Conservation (phyloP, 2,113 vertebrate species). For the Platysternon megacephalum region DNA sequence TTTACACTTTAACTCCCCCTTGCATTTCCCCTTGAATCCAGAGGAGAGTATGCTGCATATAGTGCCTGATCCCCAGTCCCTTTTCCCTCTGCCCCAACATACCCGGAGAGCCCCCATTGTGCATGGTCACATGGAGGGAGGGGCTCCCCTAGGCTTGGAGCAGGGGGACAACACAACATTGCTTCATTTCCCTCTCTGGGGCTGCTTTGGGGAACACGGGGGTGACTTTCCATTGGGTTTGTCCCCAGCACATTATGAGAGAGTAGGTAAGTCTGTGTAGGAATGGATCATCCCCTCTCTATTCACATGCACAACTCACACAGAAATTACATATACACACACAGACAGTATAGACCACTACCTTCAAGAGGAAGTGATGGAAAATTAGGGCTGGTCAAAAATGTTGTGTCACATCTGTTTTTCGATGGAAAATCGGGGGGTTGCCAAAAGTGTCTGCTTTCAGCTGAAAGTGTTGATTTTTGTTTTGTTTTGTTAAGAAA, state of each 20-base stretch:
- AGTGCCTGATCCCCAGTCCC: no score
- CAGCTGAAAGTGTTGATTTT: neutral
- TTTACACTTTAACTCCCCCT: neutral
- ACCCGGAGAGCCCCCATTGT: accelerated
- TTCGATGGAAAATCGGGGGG: neutral
- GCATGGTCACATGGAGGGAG: accelerated
- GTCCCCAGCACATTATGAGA: neutral
- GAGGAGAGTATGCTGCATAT: neutral
- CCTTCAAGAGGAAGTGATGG: neutral
- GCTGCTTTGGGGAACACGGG: neutral
- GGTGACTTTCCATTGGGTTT: neutral
- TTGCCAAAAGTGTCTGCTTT: neutral
- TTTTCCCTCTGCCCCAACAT: neutral
- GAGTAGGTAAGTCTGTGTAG: neutral
- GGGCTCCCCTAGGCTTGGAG: neutral
- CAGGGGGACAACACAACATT: accelerated
- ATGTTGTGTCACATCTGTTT: neutral
- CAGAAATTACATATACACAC: neutral
- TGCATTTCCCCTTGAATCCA: neutral
- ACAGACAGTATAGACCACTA: neutral
- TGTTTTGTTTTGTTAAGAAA: neutral
- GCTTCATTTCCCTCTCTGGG: neutral
- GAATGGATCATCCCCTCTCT: accelerated
- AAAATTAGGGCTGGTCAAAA: neutral
- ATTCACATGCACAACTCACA: neutral